These are phyloP conservation scores for Osedax fenrisi DNA, from an alignment of 2,888 invertebrate species.

Conservation along the genomic window DNA sequence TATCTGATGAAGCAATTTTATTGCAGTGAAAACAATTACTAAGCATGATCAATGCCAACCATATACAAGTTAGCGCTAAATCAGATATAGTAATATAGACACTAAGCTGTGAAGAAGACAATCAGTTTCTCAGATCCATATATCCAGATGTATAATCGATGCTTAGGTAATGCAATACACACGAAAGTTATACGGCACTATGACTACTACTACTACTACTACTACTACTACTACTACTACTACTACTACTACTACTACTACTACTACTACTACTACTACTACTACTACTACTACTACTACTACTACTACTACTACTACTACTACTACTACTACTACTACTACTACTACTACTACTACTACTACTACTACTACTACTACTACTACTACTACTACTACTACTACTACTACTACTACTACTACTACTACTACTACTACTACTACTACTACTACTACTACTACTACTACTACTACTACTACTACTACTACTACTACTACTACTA, in stretches of 20 bases:
- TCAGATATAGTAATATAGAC: no score
- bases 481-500: background rate
- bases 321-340: constrained; percentile 5
- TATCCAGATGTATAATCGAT: no score
- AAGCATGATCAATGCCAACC: no score
- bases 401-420: background rate
- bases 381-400: background rate
- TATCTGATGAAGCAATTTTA: no score
- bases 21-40: no score
- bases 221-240: background rate
- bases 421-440: background rate
- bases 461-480: background rate
- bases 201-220: background rate
- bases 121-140: no score
- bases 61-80: no score
- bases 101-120: no score
- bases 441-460: background rate
- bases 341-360: constrained; percentile 10
- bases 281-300: background rate
- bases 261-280: background rate
- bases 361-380: constrained; percentile 5
- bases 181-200: no score
- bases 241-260: background rate
- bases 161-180: no score
- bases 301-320: constrained; percentile 10